phyloP scores from a whole-genome alignment of 2,888 invertebrate genomes.

The Xestoiulus laeticollis region DNA sequence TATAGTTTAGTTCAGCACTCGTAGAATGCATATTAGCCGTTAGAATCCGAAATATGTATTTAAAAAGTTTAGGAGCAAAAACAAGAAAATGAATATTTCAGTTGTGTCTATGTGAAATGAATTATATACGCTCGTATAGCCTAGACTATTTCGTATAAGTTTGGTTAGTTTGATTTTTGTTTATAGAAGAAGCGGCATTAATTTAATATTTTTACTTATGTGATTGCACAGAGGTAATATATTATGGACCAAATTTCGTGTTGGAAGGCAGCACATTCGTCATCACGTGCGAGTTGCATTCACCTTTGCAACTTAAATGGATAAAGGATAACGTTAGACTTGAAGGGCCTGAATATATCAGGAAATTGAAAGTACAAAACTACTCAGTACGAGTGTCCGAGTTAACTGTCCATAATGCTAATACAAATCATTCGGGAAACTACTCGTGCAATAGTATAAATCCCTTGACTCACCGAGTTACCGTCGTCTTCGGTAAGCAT shows the following conservation, averaged over 20 bases:
- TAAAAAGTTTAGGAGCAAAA: too few species aligned
- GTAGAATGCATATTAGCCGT: too few species aligned
- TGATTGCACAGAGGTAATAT: slow-evolving; percentile 20
- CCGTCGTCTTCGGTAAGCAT: slow-evolving; percentile 52
- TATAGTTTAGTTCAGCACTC: too few species aligned
- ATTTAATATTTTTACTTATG: slow-evolving; percentile 11
- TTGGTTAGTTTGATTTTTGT: neutral
- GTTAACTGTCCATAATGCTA: slow-evolving; percentile 47
- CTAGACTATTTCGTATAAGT: neutral
- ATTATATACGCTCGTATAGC: neutral
- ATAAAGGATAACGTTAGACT: slow-evolving; percentile 47
- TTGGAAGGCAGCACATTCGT: neutral
- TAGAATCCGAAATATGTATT: too few species aligned
- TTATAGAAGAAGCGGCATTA: neutral
- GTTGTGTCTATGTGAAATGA: neutral
- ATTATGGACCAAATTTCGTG: slow-evolving; percentile 45
- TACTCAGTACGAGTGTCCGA: neutral
- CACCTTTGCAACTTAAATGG: slow-evolving; percentile 39
- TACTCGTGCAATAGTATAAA: slow-evolving; percentile 40
- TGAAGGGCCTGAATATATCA: neutral
- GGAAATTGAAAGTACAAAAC: neutral
- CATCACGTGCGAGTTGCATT: slow-evolving; percentile 35
- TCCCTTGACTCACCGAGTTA: slow-evolving; percentile 13
- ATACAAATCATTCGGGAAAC: slow-evolving; percentile 47
- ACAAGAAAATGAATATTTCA: too few species aligned